Percentiles rank a stretch among this genome's conserved stretches.
Conservation (phyloP, 2,888 invertebrate genomes). For the Volucella zonaria region DNA sequence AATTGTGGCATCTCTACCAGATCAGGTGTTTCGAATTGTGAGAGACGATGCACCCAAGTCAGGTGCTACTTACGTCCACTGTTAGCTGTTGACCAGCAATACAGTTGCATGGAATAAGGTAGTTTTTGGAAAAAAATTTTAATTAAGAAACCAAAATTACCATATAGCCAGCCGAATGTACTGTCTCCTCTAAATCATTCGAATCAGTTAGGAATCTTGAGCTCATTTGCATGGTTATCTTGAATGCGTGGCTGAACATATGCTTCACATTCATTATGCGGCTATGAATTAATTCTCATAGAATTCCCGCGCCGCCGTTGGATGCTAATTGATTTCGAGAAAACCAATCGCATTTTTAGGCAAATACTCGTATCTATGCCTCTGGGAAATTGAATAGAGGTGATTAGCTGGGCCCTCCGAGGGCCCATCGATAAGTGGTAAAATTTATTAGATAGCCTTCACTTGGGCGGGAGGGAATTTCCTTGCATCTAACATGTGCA, state of each 20-base stretch:
- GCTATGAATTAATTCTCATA: constrained; percentile 61
- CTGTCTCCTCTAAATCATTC: constrained; percentile 62
- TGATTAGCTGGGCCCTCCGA: constrained; percentile 35
- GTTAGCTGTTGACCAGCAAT: constrained; percentile 22
- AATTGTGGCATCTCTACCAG: constrained; percentile 41
- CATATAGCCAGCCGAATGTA: constrained; percentile 50
- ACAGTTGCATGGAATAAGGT: constrained; percentile 36
- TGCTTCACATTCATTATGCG: constrained; percentile 68
- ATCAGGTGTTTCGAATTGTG: constrained; percentile 61
- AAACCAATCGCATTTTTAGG: constrained; percentile 68
- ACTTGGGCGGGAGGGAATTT: neutral
- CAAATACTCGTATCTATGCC: constrained; percentile 35
- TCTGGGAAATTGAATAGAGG: constrained; percentile 20
- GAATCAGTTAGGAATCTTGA: constrained; percentile 58
- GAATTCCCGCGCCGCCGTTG: constrained; percentile 55
- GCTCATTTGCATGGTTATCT: constrained; percentile 67
- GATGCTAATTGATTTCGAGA: constrained; percentile 70
- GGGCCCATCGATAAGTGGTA: constrained; percentile 49
- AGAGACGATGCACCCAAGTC: constrained; percentile 7
- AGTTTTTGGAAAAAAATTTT: constrained; percentile 43
- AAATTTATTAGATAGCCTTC: constrained; percentile 56
- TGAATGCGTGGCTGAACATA: constrained; percentile 62
- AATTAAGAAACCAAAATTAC: constrained; percentile 71
- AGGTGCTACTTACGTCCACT: constrained; percentile 39
- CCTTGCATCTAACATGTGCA: neutral